A percentile compares a stretch with the other conserved stretches of the same genome.
Evolutionary conservation across 2,888 invertebrate species (phyloP).

Genomic region (Chrysina gloriosa): DNA sequence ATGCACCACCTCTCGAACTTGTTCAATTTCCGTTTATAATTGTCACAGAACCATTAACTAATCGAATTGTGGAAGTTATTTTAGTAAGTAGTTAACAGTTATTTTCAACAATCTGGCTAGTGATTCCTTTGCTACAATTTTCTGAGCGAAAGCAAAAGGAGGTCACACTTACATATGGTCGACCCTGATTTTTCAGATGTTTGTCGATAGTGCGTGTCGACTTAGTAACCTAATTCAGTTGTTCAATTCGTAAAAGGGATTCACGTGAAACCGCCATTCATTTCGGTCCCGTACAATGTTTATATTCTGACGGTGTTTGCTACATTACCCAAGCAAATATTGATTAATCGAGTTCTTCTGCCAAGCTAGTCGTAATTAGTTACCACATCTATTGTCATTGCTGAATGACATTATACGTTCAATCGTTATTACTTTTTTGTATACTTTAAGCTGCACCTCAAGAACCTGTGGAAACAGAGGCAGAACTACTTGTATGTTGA

Average conservation of each 20-base stretch:
- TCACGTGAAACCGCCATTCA: constrained; percentile 6
- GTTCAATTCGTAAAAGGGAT: constrained; percentile 21
- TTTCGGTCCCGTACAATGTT: constrained; percentile 3
- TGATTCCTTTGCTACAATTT: not conserved
- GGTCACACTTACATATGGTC: not conserved
- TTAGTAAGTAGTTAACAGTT: no score
- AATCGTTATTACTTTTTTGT: no score
- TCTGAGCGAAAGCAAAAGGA: not conserved
- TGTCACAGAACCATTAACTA: constrained; percentile 6
- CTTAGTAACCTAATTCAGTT: constrained; percentile 9
- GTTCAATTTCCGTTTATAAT: constrained; percentile 9
- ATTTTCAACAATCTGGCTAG: not conserved
- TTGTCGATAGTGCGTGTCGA: constrained; percentile 9
- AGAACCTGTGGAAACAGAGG: no score
- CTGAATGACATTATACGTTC: not conserved
- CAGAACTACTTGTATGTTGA: no score
- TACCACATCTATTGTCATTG: not conserved
- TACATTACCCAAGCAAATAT: constrained; percentile 24
- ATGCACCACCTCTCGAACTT: no score
- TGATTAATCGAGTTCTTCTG: constrained; percentile 17
- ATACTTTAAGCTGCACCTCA: no score
- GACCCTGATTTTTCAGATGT: constrained; percentile 15
- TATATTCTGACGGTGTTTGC: constrained; percentile 15
- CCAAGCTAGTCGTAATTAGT: constrained; percentile 10
- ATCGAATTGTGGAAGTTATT: not conserved